Base-by-base conservation (phyloP, 2,797 vertebrate species). In the Pangasius sanitwongsei region DNA sequence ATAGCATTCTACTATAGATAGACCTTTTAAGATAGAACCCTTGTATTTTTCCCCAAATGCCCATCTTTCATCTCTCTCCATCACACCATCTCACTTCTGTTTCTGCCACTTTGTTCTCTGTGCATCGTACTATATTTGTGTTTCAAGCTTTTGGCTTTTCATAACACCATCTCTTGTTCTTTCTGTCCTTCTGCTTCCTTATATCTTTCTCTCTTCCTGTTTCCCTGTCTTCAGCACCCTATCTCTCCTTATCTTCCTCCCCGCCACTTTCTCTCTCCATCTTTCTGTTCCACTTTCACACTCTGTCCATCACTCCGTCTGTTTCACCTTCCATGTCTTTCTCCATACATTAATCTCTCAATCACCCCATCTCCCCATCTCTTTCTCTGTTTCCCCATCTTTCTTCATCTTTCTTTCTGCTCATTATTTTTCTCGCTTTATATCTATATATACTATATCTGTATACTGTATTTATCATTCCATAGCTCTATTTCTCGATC, bases 241-340 rank as follows among this genome's bases (percentile, higher is more conserved):
- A 63, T 63, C 81, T 20, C 34, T 48, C 31, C 34, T 61, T 59
- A 37, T 82, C 55, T 41, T 80, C 28, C n/a, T 80, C 7, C n/a
- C 48, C 41, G 78, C 9, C 78, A 37, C 9, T 23, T 81, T 37
- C n/a, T 34, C 31, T 34, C 31, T 41, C 18, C 18, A 6, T 41
- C 80, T 25, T 82, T 82, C 53, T 82, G 80, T 25, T 59, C 55
- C 55, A 61, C 55, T 61, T 61, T 61, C 34, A 61, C 80, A 61
- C 34, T 59, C 31, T 82, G 80, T 82, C 80, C 31, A 82, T 82
- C 80, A 82, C 34, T 61, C 55, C 20, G 61, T 41, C 55, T 82
- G 20, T 41, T 15, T 83, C 59, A 83, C 81, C 59, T 63, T 83
- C 11, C 25, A 44, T 16, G 59, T 83, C 81, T 83, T 65, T 83